Evolutionary conservation across 2,797 vertebrate genomes (phyloP), one percentile per base, ranked within the genome.

Genomic region (Tragelaphus oryx): DNA sequence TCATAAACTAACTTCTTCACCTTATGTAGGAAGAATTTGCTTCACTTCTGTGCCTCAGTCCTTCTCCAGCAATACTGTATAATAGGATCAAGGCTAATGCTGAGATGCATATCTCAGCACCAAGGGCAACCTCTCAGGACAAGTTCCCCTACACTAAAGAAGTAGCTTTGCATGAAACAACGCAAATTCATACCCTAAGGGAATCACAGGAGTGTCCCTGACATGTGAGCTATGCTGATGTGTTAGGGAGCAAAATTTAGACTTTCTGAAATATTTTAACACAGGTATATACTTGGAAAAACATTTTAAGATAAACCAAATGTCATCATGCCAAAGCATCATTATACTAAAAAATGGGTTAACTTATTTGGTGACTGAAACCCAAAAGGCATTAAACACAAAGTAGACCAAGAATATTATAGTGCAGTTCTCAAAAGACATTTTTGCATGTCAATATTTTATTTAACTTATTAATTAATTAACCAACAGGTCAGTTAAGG

Each of bases 361-460:
- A 0, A 20, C 28, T 81, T 84, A 90, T 44, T 91, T 71, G 6
- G 22, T 52, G 48, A 62, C n/a, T 55, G 26, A 14, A 80, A 33
- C 44, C n/a, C 37, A 78, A 90, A 14, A 46, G 37, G 4, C 52
- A 92, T 75, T 89, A 81, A 68, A 30, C 4, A 1, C 22, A n/a
- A 84, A 55, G 50, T 41, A 9, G 13, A 52, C 22, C n/a, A 33
- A 91, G 17, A 78, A 68, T 71, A 89, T 30, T 28, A 48, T 37
- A 93, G 28, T 24, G 41, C 1, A 71, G 18, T 94, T 89, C 26
- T 89, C 75, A 78, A 65, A 16, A 5, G 52, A 22, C 11, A 6
- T 48, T 88, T 60, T 20, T 78, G 10, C 18, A 37, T 57, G 22
- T 85, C 37, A 50, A 10, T 37, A 81, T 83, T 94, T 87, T 68